These are phyloP conservation scores for Corydoras sp. DNA, from an alignment of 2,113 vertebrate genomes.

Conservation along the genomic window DNA sequence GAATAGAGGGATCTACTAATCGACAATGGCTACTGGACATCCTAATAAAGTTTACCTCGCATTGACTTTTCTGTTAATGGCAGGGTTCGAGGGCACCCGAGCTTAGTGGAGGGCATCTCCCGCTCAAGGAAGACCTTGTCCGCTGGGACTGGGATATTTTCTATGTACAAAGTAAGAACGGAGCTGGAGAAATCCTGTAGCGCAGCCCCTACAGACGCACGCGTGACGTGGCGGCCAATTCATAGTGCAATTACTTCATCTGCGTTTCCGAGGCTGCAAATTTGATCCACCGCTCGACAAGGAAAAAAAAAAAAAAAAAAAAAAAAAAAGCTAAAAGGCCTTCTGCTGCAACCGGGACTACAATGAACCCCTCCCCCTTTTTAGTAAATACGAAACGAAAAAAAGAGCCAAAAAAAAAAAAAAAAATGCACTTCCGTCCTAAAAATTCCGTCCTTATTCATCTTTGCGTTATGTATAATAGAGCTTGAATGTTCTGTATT, in stretches of 20 bases:
- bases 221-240: constrained; percentile 10
- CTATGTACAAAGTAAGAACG: constrained; percentile 18
- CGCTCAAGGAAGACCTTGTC: constrained; percentile 60
- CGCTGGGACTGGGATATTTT: constrained; percentile 30
- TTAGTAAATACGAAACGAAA: constrained; percentile 69
- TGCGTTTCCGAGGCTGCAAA: no score
- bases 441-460: constrained; percentile 69
- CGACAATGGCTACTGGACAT: constrained; percentile 41
- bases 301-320: no score
- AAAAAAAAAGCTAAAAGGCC: constrained; percentile 48
- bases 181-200: not conserved
- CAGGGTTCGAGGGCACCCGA: constrained; percentile 15
- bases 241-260: constrained; percentile 12
- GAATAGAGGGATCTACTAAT: constrained; percentile 40
- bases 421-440: constrained; percentile 55
- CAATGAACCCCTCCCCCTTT: constrained; percentile 63
- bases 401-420: constrained; percentile 62
- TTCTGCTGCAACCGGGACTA: constrained; percentile 67
- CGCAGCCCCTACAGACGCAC: not conserved
- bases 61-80: constrained; percentile 1
- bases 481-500: constrained; percentile 76
- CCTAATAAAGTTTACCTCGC: constrained; percentile 17
- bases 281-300: no score
- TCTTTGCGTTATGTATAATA: constrained; percentile 76
- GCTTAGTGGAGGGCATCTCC: constrained; percentile 53